A percentile compares a stretch with the other conserved stretches of the same genome.
phyloP scores from a whole-genome alignment of 2,797 vertebrate species.

The Eupleurogrammus muticus region DNA sequence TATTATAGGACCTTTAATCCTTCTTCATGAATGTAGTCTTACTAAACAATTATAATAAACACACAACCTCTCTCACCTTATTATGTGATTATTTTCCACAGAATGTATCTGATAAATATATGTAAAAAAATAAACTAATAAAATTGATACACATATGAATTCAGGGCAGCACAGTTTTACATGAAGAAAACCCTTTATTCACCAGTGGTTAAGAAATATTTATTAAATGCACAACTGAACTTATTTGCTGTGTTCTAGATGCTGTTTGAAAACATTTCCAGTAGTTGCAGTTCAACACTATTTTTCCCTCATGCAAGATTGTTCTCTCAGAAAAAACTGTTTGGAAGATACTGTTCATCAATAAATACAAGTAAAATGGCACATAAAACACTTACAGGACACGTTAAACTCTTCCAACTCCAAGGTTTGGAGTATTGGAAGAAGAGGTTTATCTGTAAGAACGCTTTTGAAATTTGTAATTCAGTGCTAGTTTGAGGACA shows the following conservation, averaged over 20 bases:
- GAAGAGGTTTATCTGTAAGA: too few species aligned
- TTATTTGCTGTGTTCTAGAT: slow-evolving; percentile 8
- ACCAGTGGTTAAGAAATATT: slow-evolving; percentile 21
- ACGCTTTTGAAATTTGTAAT: too few species aligned
- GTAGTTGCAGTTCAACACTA: background rate
- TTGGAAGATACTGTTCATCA: slow-evolving; percentile 11
- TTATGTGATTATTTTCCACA: too few species aligned
- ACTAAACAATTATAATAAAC: too few species aligned
- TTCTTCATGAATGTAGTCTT: too few species aligned
- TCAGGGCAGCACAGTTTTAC: background rate
- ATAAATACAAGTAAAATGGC: slow-evolving; percentile 59
- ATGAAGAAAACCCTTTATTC: slow-evolving; percentile 47
- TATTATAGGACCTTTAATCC: too few species aligned
- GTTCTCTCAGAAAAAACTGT: slow-evolving; percentile 5
- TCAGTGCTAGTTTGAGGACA: slow-evolving; percentile 17
- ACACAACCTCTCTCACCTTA: too few species aligned
- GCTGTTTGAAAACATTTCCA: slow-evolving; percentile 5
- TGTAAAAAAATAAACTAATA: background rate
- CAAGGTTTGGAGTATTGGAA: too few species aligned
- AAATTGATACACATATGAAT: slow-evolving; percentile 7
- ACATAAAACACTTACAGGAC: slow-evolving; percentile 35
- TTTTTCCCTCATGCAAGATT: slow-evolving; percentile 20
- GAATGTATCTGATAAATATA: too few species aligned
- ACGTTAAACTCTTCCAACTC: slow-evolving; percentile 9
- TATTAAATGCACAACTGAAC: slow-evolving; percentile 40